Evolutionary conservation across 2,113 vertebrate genomes (phyloP).

Genomic region (Hippopotamus amphibius): DNA sequence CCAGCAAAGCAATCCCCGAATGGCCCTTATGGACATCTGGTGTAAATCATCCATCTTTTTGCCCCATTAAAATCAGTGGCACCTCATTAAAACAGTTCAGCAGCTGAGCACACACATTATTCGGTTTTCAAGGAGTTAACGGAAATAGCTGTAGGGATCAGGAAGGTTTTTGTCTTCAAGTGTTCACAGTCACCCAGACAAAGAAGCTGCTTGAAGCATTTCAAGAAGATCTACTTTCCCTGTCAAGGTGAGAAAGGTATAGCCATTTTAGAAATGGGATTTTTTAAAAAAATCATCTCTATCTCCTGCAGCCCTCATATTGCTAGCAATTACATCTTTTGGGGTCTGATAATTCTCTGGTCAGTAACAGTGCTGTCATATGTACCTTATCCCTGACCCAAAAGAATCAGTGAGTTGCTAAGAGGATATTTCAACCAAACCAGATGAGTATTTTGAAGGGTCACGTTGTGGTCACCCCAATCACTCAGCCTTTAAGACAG

Average conservation of each 20-base stretch:
- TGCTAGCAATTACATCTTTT: slow-evolving; percentile 57
- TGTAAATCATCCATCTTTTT: slow-evolving; percentile 79
- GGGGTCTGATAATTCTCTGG: slow-evolving; percentile 60
- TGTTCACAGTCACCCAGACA: slow-evolving; percentile 67
- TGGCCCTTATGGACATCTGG: slow-evolving; percentile 77
- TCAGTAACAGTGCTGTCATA: slow-evolving; percentile 44
- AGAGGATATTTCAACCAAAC: slow-evolving; percentile 61
- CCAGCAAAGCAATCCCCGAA: slow-evolving; percentile 75
- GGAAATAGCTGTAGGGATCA: slow-evolving; percentile 70
- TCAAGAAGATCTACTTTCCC: slow-evolving; percentile 70
- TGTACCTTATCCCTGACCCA: slow-evolving; percentile 39
- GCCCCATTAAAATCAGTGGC: slow-evolving; percentile 82
- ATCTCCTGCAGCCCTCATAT: neutral
- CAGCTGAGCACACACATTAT: slow-evolving; percentile 68
- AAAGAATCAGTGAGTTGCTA: slow-evolving; percentile 56
- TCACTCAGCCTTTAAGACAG: neutral
- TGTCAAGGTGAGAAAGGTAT: slow-evolving; percentile 72
- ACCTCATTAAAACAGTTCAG: slow-evolving; percentile 75
- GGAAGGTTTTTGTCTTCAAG: slow-evolving; percentile 68
- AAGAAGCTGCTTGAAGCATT: slow-evolving; percentile 70
- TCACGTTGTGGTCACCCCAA: slow-evolving; percentile 15
- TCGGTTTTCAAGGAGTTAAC: slow-evolving; percentile 71
- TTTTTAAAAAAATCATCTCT: neutral
- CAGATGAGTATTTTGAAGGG: slow-evolving; percentile 38
- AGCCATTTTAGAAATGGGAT: slow-evolving; percentile 52